phyloP scores from a whole-genome alignment of 2,113 vertebrate species.

The Phylloscopus trochiloides region DNA sequence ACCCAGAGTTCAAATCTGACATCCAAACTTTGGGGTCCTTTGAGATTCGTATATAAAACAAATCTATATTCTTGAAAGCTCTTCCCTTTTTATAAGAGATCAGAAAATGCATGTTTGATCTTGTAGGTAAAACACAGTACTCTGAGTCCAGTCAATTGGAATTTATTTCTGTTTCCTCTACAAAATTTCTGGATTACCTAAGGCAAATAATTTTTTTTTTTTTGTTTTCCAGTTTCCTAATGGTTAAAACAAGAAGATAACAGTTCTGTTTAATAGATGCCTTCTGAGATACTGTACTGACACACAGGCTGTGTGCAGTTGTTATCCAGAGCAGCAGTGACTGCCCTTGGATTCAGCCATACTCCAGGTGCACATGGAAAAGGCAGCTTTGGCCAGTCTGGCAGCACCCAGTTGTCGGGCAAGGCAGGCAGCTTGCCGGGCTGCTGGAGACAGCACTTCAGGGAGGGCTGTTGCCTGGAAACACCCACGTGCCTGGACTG shows the following conservation, averaged over 20 bases:
- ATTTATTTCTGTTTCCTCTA: neutral
- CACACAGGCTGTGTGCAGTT: too few relatives aligned
- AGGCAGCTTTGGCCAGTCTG: neutral
- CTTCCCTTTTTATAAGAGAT: neutral
- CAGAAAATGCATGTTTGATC: neutral
- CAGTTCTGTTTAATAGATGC: neutral
- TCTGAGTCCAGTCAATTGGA: neutral
- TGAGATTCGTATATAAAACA: neutral
- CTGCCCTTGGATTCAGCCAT: neutral
- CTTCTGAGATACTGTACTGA: neutral
- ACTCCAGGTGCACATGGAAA: accelerated
- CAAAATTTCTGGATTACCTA: neutral
- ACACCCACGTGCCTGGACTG: neutral
- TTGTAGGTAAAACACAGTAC: neutral
- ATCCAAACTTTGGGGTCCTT: neutral
- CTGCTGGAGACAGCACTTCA: neutral
- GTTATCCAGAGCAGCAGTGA: neutral
- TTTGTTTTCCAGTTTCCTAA: neutral
- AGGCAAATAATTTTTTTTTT: neutral
- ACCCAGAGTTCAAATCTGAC: neutral
- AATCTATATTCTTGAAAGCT: neutral
- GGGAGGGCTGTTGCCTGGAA: neutral
- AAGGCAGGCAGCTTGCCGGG: neutral
- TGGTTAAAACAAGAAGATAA: neutral
- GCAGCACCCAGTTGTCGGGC: neutral